phyloP scores from a whole-genome alignment of 92 coral and sea anemone species.

The Actinernus sp. region DNA sequence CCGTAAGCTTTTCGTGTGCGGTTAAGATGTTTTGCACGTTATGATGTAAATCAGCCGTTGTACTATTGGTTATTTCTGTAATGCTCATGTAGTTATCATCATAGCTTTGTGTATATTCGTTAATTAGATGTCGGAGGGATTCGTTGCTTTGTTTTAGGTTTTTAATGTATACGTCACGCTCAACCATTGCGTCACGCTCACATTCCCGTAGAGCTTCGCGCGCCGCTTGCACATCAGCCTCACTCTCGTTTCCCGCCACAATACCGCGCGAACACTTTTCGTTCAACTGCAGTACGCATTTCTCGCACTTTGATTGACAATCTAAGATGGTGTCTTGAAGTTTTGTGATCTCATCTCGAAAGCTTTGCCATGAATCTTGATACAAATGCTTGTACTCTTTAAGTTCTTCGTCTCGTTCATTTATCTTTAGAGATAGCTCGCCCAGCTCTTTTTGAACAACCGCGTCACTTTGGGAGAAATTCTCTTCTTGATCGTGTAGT shows the following conservation, averaged over 20 bases:
- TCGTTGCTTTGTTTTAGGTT: conserved; percentile 23
- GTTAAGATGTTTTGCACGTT: conserved; percentile 9
- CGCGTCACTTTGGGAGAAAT: no score
- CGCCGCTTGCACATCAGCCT: conserved; percentile 11
- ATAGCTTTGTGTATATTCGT: conserved; percentile 2
- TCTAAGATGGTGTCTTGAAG: conserved; percentile 12
- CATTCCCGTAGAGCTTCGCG: conserved; percentile 27
- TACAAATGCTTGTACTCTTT: no score
- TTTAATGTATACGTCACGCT: conserved; percentile 33
- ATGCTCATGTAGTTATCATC: background rate
- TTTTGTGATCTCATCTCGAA: conserved; percentile 22
- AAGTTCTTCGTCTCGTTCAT: no score
- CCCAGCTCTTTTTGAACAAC: no score
- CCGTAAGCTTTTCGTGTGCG: conserved; percentile 8
- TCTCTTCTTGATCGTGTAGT: no score
- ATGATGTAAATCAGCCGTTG: conserved; percentile 22
- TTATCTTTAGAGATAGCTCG: no score
- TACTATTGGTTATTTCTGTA: background rate
- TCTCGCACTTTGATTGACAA: conserved; percentile 33
- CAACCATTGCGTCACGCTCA: conserved; percentile 6
- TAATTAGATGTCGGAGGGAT: conserved; percentile 19
- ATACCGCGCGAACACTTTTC: background rate
- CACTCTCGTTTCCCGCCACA: background rate
- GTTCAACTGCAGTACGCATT: conserved; percentile 13
- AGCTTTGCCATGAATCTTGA: background rate